Evolutionary conservation across 92 coral and sea anemone genomes (phyloP).

Genomic region (Isaurus tuberculatus): DNA sequence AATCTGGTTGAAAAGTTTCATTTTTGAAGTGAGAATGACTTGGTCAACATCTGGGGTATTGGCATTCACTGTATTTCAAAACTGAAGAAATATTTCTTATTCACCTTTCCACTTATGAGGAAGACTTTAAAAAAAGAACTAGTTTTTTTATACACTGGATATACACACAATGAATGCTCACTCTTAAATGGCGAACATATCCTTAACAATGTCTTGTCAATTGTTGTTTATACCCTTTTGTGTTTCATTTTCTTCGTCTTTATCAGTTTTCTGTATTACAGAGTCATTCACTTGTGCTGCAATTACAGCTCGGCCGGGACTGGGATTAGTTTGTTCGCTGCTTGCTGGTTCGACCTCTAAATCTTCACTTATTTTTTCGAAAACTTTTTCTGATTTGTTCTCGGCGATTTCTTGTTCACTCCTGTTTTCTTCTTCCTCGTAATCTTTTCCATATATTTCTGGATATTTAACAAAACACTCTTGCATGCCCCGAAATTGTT

Average conservation of each 20-base stretch:
- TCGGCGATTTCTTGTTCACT: conserved; percentile 35
- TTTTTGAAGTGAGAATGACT: too few relatives aligned
- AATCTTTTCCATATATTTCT: conserved; percentile 92
- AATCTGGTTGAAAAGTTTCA: too few relatives aligned
- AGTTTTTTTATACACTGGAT: too few relatives aligned
- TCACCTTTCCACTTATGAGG: too few relatives aligned
- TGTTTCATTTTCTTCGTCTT: neutral
- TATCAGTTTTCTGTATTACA: neutral
- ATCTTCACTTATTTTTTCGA: neutral
- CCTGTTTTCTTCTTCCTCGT: conserved; percentile 65
- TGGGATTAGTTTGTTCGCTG: conserved; percentile 21
- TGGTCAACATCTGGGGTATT: too few relatives aligned
- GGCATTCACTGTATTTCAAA: too few relatives aligned
- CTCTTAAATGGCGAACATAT: too few relatives aligned
- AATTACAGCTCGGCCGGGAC: conserved; percentile 41
- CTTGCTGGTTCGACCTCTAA: neutral
- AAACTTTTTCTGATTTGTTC: conserved; percentile 14
- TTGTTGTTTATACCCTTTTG: neutral
- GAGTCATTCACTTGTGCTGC: conserved; percentile 37
- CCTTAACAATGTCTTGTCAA: neutral
- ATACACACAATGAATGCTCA: too few relatives aligned
- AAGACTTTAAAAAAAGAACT: too few relatives aligned
- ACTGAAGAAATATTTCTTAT: too few relatives aligned
- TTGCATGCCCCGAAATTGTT: conserved; percentile 94
- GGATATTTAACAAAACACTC: conserved; percentile 93